These are phyloP conservation scores for Drosophila kurseongensis DNA, from an alignment of 1,140 invertebrate genomes.

Conservation along the genomic window DNA sequence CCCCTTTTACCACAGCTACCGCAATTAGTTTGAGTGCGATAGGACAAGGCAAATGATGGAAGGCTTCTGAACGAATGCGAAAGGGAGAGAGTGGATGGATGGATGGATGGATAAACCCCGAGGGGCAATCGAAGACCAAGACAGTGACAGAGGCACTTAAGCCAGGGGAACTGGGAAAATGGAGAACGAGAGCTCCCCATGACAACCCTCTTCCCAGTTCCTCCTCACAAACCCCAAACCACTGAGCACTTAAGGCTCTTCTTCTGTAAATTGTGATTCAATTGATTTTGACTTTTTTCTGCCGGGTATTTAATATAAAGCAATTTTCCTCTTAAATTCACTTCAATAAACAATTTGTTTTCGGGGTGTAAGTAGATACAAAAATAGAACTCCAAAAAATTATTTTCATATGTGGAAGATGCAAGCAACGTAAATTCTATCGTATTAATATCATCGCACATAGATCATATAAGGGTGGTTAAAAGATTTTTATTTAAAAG, in stretches of 20 bases:
- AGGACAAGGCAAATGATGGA: constrained; percentile 30
- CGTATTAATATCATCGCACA: background rate
- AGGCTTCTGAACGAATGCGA: constrained; percentile 10
- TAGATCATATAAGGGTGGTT: background rate
- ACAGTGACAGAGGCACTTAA: constrained; percentile 52
- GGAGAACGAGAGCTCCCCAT: background rate
- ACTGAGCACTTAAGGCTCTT: constrained; percentile 23
- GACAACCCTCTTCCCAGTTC: constrained; percentile 1
- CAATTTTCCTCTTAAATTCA: constrained; percentile 80
- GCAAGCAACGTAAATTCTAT: constrained; percentile 10
- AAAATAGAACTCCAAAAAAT: constrained; percentile 33
- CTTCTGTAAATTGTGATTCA: constrained; percentile 34
- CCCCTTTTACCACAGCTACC: constrained; percentile 13
- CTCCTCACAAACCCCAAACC: constrained; percentile 7
- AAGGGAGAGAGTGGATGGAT: background rate
- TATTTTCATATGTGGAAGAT: constrained; percentile 32
- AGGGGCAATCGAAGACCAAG: constrained; percentile 50
- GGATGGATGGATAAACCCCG: constrained; percentile 26
- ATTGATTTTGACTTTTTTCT: constrained; percentile 28
- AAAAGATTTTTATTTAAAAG: too few species aligned
- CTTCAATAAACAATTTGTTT: constrained; percentile 77
- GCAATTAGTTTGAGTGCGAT: constrained; percentile 57
- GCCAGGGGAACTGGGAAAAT: constrained; percentile 17
- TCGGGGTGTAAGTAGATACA: constrained; percentile 16
- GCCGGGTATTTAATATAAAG: constrained; percentile 75